These are phyloP conservation scores for Chromis chromis DNA, from an alignment of 2,797 vertebrate genomes.

Conservation along the genomic window DNA sequence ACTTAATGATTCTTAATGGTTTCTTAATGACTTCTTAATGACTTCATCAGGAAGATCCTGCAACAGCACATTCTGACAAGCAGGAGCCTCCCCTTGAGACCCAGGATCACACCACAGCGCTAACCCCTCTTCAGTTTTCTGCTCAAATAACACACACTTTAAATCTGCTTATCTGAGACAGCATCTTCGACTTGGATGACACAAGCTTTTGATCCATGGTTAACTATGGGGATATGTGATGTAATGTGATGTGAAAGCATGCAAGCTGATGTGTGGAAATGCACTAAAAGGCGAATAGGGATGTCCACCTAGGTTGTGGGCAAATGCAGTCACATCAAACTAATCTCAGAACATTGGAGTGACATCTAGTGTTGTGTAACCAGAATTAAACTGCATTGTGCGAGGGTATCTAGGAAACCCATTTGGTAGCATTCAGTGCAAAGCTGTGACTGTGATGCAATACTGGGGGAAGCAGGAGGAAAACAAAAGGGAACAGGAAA, in stretches of 20 bases:
- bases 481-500: constrained; percentile 31
- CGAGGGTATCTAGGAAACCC: constrained; percentile 61
- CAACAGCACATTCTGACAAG: constrained; percentile 81
- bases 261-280: constrained; percentile 51
- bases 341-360: constrained; percentile 71
- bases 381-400: constrained; percentile 70
- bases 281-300: constrained; percentile 65
- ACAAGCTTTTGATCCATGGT: constrained; percentile 72
- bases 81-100: constrained; percentile 77
- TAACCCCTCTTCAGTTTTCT: constrained; percentile 64
- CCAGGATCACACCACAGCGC: constrained; percentile 70
- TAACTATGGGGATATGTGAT: constrained; percentile 61
- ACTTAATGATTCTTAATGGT: constrained; percentile 89
- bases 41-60: constrained; percentile 87
- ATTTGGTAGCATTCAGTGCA: constrained; percentile 47
- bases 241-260: constrained; percentile 68
- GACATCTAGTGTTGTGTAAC: constrained; percentile 76
- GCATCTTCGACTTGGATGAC: constrained; percentile 66
- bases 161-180: constrained; percentile 77
- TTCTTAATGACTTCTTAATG: constrained; percentile 89
- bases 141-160: constrained; percentile 73
- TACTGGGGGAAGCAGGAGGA: constrained; percentile 8
- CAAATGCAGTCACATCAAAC: constrained; percentile 71
- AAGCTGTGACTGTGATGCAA: constrained; percentile 59
- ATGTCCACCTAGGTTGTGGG: constrained; percentile 65